phyloP scores from a whole-genome alignment of 2,888 invertebrate species.

The Thecocarcelia acutangulata region DNA sequence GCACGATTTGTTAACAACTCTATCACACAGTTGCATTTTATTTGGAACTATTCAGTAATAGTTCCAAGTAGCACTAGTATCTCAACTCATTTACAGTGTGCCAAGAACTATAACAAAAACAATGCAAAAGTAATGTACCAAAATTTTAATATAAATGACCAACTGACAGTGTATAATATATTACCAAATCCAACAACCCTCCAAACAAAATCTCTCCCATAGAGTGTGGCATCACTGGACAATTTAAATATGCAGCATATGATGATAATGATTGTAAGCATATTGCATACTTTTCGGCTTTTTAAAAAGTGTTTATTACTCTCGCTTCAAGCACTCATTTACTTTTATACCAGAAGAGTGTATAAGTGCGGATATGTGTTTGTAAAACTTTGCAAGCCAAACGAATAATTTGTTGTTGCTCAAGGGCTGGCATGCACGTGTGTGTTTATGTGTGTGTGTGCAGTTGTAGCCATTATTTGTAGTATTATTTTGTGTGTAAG shows the following conservation, averaged over 20 bases:
- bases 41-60: no score
- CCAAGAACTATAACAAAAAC: no score
- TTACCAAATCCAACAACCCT: no score
- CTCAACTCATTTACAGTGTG: no score
- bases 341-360: slow-evolving; percentile 14
- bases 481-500: slow-evolving; percentile 39
- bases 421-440: neutral
- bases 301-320: slow-evolving; percentile 69
- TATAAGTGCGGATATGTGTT: neutral
- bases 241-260: slow-evolving; percentile 49
- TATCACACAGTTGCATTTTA: no score
- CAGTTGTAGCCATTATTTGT: slow-evolving; percentile 33
- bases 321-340: slow-evolving; percentile 67
- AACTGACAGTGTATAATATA: no score
- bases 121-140: no score
- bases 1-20: no score
- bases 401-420: slow-evolving; percentile 29
- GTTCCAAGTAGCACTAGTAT: no score
- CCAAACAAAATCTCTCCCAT: no score
- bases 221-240: slow-evolving; percentile 30
- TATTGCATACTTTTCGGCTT: slow-evolving; percentile 72
- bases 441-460: neutral
- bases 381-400: slow-evolving; percentile 25
- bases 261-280: slow-evolving; percentile 65
- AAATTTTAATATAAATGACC: no score